Evolutionary conservation across 2,113 vertebrate species (phyloP).

Genomic region (Tetrao urogallus): DNA sequence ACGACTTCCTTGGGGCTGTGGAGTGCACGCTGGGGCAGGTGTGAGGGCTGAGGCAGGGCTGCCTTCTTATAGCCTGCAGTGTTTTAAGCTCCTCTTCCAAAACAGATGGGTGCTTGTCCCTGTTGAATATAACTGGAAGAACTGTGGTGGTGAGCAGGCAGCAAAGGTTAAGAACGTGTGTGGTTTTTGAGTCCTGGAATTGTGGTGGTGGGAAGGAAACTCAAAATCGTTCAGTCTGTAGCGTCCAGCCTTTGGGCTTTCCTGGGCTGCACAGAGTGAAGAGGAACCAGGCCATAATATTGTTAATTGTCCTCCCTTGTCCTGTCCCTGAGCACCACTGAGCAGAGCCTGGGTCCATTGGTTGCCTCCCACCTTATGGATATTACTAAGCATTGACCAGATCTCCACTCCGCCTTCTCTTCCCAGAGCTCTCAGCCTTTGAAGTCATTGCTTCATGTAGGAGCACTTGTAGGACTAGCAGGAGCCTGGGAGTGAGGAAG

Average conservation of each 20-base stretch:
- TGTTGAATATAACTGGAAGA: rapidly evolving
- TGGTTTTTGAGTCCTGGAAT: not conserved
- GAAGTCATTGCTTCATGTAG: not conserved
- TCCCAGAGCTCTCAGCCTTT: too few species aligned
- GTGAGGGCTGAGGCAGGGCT: not conserved
- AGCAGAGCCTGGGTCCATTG: too few species aligned
- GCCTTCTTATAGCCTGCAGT: too few species aligned
- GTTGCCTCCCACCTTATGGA: too few species aligned
- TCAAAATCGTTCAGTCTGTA: not conserved
- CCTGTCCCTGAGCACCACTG: too few species aligned
- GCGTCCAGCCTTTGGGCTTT: not conserved
- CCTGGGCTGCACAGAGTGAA: not conserved
- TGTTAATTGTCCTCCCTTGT: too few species aligned
- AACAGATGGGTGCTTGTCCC: not conserved
- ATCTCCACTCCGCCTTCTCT: too few species aligned
- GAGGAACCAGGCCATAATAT: too few species aligned
- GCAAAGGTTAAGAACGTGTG: rapidly evolving
- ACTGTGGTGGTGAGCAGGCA: not conserved
- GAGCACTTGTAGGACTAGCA: not conserved
- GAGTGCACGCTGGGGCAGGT: constrained; percentile 93
- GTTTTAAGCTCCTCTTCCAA: not conserved
- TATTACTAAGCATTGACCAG: too few species aligned
- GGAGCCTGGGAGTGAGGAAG: not conserved
- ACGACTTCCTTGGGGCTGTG: constrained; percentile 90
- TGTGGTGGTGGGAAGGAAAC: not conserved